Base-by-base conservation (phyloP, 1,140 invertebrate species). In the Ridgeia piscesae region DNA sequence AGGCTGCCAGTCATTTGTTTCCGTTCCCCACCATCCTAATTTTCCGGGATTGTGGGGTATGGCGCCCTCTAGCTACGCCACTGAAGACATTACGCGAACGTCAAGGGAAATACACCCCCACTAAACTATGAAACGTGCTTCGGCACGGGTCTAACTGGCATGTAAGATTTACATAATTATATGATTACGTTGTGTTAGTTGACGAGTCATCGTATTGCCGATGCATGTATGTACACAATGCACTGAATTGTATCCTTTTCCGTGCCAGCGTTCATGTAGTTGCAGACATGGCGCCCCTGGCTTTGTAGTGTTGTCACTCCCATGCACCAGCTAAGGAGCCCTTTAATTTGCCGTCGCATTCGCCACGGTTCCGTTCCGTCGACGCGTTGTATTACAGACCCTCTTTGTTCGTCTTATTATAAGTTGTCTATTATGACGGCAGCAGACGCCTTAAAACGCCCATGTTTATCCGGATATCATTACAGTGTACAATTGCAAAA, bases 401-500 rank as follows among this genome's bases (percentile, higher is more conserved):
- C 58, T 1, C 27, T 77, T 14, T 77, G 11, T 77, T 17, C 27
- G 58, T 17, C 58, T 77, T 77, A 77, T 77, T 77, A 77, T 31
- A 6, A 77, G 58, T 77, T 77, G 58, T 17, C 27, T 31, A 17
- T 21, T 77, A 77, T 77, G 58, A 77, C 27, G 11, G 17, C 58
- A 77, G 58, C 11, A 77, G 58, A 17, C 58, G 58, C 58, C 58
- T 77, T 77, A 17, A 77, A 77, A 77, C 58, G 58, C 58, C 58
- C 58, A 77, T 77, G 58, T 77, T 77, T 77, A 77, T 77, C 58
- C 58, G 58, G 58, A 77, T 77, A 77, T 77, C 58, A 77, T 77
- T 77, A 77, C 58, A 17, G 58, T 77, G 58, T 77, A 77, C 58
- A 14, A 77, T 77, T 77, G 8, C 17, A 6, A 17, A 77, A 77